Evolutionary conservation across 2,797 vertebrate genomes (phyloP), one percentile per base, ranked within the genome.

Genomic region (Pempheris klunzingeri): DNA sequence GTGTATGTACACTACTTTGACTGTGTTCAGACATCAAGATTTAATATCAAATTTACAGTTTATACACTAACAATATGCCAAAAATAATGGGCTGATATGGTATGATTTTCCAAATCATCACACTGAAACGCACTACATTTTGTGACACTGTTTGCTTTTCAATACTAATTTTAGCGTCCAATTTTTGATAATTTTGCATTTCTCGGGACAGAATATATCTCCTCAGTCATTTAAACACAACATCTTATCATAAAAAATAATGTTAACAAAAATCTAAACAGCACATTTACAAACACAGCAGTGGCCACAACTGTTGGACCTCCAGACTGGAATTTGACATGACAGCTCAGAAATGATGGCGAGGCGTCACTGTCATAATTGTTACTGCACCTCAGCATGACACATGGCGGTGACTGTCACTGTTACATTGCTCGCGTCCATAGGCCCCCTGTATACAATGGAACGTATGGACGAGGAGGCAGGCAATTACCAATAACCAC

Each of bases 391-490:
- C 80, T 77, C 81, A 49, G 55, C 66, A 41, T 83, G 86, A 91
- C 82, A 82, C 82, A 64, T 67, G 69, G 77, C 80, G 71, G 71
- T 73, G 78, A 71, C 80, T 77, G 85, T 85, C 88, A 83, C 76
- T n/a, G 30, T 62, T 54, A 75, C 38, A 53, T 73, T n/a, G 73
- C 81, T 74, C n/a, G 17, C 17, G 60, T 85, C 82, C 87, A 41
- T 83, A 90, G 88, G 90, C 90, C 90, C 82, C 82, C 83, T 81
- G 88, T 74, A 83, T 70, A 85, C 81, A 78, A 86, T 64, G 71
- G 58, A 85, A 81, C 61, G 58, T 74, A 89, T 66, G 74, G 80
- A 89, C 78, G 87, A 89, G 73, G 64, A 85, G 80, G 85, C 66
- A 7, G 75, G 82, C 59, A n/a, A 85, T 91, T 79, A 87, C 87